Evolutionary conservation across 2,797 vertebrate genomes (phyloP).

Genomic region (Sebastes minor): DNA sequence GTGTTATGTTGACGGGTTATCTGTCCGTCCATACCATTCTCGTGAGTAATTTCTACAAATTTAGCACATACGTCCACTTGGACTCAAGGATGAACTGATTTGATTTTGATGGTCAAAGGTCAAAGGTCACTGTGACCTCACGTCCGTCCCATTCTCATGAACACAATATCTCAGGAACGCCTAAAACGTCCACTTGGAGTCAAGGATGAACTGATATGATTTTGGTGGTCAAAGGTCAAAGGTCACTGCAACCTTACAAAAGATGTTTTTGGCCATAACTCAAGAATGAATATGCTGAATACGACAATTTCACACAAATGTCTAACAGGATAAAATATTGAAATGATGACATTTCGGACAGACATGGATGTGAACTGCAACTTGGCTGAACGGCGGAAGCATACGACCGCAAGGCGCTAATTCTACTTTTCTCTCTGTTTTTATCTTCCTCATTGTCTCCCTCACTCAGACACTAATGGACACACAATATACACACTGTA

Average conservation of each 20-base stretch:
- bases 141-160: too few species aligned
- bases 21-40: too few species aligned
- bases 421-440: background rate
- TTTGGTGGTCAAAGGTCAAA: too few species aligned
- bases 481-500: conserved; percentile 17
- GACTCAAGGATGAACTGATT: too few species aligned
- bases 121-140: too few species aligned
- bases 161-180: background rate
- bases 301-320: background rate
- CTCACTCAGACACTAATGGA: conserved; percentile 34
- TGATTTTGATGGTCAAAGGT: too few species aligned
- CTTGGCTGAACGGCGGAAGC: background rate
- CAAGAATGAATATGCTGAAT: background rate
- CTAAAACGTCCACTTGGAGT: background rate
- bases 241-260: too few species aligned
- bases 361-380: background rate
- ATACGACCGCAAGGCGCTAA: background rate
- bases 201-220: too few species aligned
- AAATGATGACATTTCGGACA: background rate
- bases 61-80: too few species aligned
- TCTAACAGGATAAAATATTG: background rate
- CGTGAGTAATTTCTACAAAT: too few species aligned
- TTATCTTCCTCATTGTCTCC: background rate
- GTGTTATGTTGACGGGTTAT: too few species aligned
- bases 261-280: background rate